Percentiles rank a stretch among this genome's conserved stretches.
Conservation (phyloP, 2,797 vertebrate species). For the Salarias fasciatus region DNA sequence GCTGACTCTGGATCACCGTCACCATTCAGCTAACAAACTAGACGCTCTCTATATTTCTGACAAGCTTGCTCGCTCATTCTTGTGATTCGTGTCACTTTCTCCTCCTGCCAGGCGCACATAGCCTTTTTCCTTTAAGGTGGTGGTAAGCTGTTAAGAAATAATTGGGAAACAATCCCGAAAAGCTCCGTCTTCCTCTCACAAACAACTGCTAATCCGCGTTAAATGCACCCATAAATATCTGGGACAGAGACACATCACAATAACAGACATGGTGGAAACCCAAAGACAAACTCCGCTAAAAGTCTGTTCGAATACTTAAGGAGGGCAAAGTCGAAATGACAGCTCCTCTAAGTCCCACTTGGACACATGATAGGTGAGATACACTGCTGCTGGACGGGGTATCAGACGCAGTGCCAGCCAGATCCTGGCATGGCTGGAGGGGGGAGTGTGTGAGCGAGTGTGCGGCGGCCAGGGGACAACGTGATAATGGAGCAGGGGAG, state of each 20-base stretch:
- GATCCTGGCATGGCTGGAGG: neutral
- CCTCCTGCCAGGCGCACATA: neutral
- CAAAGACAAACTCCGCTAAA: neutral
- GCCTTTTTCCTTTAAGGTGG: neutral
- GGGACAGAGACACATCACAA: too few relatives aligned
- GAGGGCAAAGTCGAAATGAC: constrained; percentile 1
- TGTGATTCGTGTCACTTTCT: constrained; percentile 23
- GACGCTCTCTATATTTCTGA: constrained; percentile 18
- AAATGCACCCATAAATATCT: too few relatives aligned
- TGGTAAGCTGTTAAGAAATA: neutral
- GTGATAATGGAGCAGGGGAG: constrained; percentile 5
- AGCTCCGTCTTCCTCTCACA: neutral
- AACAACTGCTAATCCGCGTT: neutral
- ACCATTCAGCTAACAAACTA: constrained; percentile 1
- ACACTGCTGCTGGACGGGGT: neutral
- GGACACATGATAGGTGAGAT: constrained; percentile 5
- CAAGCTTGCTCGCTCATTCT: neutral
- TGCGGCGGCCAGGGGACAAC: constrained; percentile 27
- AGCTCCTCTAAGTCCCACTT: constrained; percentile 17
- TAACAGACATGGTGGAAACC: too few relatives aligned
- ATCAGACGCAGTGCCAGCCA: constrained; percentile 3
- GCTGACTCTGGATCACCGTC: constrained; percentile 19
- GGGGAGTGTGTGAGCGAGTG: neutral
- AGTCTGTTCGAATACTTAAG: constrained; percentile 5
- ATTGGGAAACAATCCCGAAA: neutral